These are phyloP conservation scores for Drosophila hawaiiensis DNA, from an alignment of 2,888 invertebrate species.

Conservation along the genomic window DNA sequence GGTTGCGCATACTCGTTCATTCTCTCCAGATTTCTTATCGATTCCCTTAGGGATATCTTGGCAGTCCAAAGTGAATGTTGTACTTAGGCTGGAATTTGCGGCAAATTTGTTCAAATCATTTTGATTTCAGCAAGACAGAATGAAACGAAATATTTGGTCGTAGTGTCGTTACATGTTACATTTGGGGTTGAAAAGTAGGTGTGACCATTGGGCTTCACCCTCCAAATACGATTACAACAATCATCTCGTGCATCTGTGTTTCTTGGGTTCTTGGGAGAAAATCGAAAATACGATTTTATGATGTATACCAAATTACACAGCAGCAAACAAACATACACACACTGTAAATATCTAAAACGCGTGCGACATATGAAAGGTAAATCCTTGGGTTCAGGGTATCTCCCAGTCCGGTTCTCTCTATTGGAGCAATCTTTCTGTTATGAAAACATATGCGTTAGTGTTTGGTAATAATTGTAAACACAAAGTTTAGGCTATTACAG, in stretches of 20 bases:
- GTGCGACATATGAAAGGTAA: neutral
- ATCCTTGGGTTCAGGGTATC: neutral
- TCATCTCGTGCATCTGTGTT: constrained; percentile 19
- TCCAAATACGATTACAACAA: constrained; percentile 8
- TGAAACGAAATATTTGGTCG: constrained; percentile 29
- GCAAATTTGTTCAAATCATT: constrained; percentile 63
- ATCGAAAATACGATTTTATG: neutral
- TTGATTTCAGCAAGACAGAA: constrained; percentile 36
- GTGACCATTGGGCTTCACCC: constrained; percentile 42
- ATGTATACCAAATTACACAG: neutral
- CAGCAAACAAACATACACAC: neutral
- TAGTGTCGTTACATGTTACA: constrained; percentile 14
- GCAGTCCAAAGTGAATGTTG: constrained; percentile 32
- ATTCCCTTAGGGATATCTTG: constrained; percentile 46
- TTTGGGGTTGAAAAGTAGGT: constrained; percentile 49
- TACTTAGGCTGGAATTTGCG: constrained; percentile 59
- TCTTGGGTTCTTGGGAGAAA: neutral
- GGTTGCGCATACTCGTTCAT: constrained; percentile 10
- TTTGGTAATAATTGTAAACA: constrained; percentile 11
- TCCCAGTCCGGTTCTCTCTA: neutral
- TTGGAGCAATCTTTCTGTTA: neutral
- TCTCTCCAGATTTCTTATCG: constrained; percentile 54
- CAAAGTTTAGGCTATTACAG: constrained; percentile 19
- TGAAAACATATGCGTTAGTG: neutral
- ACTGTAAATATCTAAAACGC: neutral